Percentiles rank a stretch among this genome's conserved stretches.
Conservation (phyloP, 2,888 invertebrate species). For the Eumacrocentrus americanus region DNA sequence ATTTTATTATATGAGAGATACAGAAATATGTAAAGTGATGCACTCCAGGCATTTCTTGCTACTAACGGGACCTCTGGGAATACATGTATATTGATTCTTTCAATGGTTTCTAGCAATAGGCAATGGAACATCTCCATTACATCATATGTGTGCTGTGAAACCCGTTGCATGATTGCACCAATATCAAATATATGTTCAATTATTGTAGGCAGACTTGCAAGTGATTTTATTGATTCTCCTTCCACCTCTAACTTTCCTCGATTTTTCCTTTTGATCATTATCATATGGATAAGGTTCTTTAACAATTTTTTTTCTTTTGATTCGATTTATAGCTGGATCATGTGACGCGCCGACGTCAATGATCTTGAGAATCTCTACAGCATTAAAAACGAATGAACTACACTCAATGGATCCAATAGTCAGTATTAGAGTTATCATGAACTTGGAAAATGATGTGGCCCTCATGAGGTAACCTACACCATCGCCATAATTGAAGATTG, state of each 20-base stretch:
- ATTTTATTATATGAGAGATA: neutral
- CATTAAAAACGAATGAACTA: conserved; percentile 46
- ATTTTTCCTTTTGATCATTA: conserved; percentile 35
- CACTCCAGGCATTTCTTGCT: too few species aligned
- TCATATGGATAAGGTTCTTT: conserved; percentile 38
- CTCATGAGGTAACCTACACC: conserved; percentile 48
- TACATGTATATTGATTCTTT: neutral
- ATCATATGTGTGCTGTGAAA: neutral
- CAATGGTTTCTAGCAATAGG: neutral
- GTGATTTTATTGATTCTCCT: conserved; percentile 34
- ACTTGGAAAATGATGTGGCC: conserved; percentile 46
- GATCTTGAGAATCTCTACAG: conserved; percentile 47
- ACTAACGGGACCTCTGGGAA: neutral
- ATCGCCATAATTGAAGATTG: conserved; percentile 48
- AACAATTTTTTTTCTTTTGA: neutral
- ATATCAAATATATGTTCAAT: neutral
- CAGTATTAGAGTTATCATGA: conserved; percentile 44
- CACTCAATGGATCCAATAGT: conserved; percentile 49
- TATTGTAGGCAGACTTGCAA: conserved; percentile 29
- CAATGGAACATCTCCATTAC: neutral
- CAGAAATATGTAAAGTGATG: neutral
- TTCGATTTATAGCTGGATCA: neutral
- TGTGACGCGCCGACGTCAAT: conserved; percentile 38
- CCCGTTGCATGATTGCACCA: neutral
- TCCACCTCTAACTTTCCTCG: conserved; percentile 29